A percentile compares a stretch with the other conserved stretches of the same genome.
These are phyloP conservation scores for Drosophila tani DNA, from an alignment of 1,140 invertebrate species.

Conservation along the genomic window DNA sequence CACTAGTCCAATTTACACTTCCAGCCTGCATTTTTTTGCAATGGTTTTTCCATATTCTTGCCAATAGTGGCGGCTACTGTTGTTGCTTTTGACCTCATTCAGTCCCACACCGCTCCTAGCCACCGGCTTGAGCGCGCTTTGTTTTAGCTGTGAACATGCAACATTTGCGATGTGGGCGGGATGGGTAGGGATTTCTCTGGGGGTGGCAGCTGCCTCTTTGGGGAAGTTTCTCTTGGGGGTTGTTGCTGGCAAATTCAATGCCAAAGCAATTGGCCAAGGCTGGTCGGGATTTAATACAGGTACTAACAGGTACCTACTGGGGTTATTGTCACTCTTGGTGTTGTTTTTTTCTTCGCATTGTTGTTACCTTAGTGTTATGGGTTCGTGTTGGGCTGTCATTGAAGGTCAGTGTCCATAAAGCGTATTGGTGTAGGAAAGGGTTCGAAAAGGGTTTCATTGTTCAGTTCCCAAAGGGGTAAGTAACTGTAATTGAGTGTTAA, in stretches of 20 bases:
- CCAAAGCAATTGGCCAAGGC: constrained; percentile 57
- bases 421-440: constrained; percentile 16
- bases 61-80: constrained; percentile 9
- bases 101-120: constrained; percentile 28
- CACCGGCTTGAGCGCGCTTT: constrained; percentile 1
- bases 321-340: constrained; percentile 9
- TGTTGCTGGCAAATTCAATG: constrained; percentile 60
- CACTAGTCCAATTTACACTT: neutral
- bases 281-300: constrained; percentile 50
- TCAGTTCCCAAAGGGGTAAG: neutral
- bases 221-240: constrained; percentile 40
- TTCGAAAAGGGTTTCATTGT: neutral
- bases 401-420: constrained; percentile 43
- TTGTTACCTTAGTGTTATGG: constrained; percentile 15
- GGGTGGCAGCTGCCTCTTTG: neutral
- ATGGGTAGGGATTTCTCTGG: neutral
- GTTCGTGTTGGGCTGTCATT: constrained; percentile 11
- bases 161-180: constrained; percentile 18
- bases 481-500: constrained; percentile 24
- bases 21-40: constrained; percentile 20
- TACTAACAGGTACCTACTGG: constrained; percentile 7
- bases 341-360: neutral
- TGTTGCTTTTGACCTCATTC: constrained; percentile 63
- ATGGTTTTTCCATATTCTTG: constrained; percentile 47
- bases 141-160: constrained; percentile 49